Evolutionary conservation across 2,113 vertebrate genomes (phyloP).

Genomic region (Columbina picui): DNA sequence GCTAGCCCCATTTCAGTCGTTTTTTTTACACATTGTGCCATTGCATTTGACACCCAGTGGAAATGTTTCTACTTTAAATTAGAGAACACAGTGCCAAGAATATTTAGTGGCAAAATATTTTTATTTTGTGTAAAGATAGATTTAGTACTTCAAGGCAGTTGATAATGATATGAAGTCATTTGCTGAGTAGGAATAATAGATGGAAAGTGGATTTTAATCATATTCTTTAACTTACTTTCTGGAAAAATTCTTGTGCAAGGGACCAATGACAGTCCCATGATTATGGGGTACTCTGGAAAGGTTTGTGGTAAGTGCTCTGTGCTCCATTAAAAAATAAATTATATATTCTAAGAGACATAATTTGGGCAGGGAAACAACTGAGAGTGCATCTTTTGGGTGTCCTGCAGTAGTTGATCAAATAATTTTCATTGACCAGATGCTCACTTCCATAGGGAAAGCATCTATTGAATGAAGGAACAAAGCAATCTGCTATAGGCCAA

Average conservation of each 20-base stretch:
- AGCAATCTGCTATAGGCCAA: not conserved
- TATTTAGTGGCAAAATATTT: not conserved
- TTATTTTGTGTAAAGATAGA: not conserved
- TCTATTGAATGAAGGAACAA: not conserved
- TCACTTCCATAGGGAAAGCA: not conserved
- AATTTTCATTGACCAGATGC: not conserved
- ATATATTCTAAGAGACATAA: not conserved
- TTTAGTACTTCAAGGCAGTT: slow-evolving; percentile 14
- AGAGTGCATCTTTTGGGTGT: not conserved
- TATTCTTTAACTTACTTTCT: not conserved
- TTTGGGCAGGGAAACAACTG: not conserved
- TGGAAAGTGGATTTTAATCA: not conserved
- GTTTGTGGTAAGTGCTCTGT: not conserved
- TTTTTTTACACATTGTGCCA: not conserved
- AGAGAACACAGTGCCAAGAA: not conserved
- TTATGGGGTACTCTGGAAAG: not conserved
- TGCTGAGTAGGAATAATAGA: not conserved
- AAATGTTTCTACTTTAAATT: not conserved
- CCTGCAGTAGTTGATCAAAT: not conserved
- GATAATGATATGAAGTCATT: not conserved
- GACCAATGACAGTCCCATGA: not conserved
- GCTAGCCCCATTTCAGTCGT: fast-evolving
- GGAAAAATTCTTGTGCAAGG: not conserved
- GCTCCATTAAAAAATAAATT: not conserved
- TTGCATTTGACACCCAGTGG: not conserved